Evolutionary conservation across 1,140 invertebrate genomes (phyloP), one percentile per base, ranked within the genome.

Genomic region (Lamellibrachia luymesi): DNA sequence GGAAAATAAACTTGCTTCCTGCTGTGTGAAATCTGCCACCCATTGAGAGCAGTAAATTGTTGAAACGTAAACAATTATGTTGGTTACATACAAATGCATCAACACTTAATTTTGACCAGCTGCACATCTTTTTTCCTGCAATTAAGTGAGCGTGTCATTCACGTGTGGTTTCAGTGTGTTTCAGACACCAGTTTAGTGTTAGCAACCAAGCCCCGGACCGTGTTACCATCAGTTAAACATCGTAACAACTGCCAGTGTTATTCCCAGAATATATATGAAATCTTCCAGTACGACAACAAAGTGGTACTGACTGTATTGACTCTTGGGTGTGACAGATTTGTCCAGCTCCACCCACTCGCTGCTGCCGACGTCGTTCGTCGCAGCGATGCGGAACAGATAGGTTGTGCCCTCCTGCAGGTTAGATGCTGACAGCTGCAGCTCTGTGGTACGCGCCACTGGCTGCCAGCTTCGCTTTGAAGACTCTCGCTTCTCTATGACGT

Each of bases 311-410:
- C 96, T 94, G 94, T 95, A 95, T 91, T 94, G 94, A 94, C 95
- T 95, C 94, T 95, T 96, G 10, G 95, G 94, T 50, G 95, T 95
- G 56, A 95, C 94, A 80, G 94, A 95, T 97, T 95, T 95, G 80
- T 94, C 94, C 27, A 95, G 92, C 49, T 94, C 98, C 98, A 94
- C 99, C 4, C 99, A 97, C 94, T 96, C 95, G 92, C 96, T 95
- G 2, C 93, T 92, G 56, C 96, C 99, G 92, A 99, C 98, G 4
- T 98, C 98, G 96, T 99, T 99, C 92, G 95, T 95, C 51, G 99
- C 96, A 97, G 97, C 64, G 1, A 99, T 98, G 92, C 99, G 97
- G 97, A 99, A 99, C 96, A 99, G 99, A 95, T 99, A 99, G 97
- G 51, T 98, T 98, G 94, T 98, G 97, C 22, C 97, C 96, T 94